A percentile compares a stretch with the other conserved stretches of the same genome.
phyloP scores from a whole-genome alignment of 1,140 invertebrate genomes.

The Colletes latitarsis region DNA sequence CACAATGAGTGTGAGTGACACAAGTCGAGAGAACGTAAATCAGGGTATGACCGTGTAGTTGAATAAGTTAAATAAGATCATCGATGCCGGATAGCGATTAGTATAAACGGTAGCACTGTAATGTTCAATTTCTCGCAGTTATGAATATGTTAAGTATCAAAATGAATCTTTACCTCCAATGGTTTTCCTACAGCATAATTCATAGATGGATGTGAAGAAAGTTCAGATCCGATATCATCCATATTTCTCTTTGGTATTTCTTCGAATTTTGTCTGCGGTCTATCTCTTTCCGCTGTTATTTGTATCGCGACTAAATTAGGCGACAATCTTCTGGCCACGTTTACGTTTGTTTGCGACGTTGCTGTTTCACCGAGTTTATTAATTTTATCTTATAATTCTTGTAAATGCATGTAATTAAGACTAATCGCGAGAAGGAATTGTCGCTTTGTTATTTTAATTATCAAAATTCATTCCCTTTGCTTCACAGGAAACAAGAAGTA shows the following conservation, averaged over 20 bases:
- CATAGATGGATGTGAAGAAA: conserved; percentile 71
- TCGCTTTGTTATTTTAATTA: no score
- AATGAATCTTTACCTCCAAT: conserved; percentile 84
- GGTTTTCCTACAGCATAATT: conserved; percentile 91
- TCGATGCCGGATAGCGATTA: no score
- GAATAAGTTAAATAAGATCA: no score
- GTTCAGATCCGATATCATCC: conserved; percentile 61
- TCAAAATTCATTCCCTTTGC: no score
- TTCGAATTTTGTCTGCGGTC: conserved; percentile 60
- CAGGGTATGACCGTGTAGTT: no score
- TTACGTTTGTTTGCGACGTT: neutral
- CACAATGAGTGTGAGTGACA: no score
- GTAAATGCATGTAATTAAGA: no score
- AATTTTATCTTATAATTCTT: neutral
- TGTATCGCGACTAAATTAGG: conserved; percentile 11
- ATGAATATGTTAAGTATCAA: neutral
- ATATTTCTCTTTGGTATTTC: conserved; percentile 57
- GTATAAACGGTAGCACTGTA: no score
- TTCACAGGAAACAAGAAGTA: no score
- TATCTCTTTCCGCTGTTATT: conserved; percentile 82
- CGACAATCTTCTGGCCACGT: neutral
- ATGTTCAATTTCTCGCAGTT: no score
- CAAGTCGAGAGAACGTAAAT: no score
- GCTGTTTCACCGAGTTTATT: conserved; percentile 1
- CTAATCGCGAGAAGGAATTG: no score